Conservation (phyloP, 2,888 invertebrate genomes). For the Metacarcinus magister region DNA sequence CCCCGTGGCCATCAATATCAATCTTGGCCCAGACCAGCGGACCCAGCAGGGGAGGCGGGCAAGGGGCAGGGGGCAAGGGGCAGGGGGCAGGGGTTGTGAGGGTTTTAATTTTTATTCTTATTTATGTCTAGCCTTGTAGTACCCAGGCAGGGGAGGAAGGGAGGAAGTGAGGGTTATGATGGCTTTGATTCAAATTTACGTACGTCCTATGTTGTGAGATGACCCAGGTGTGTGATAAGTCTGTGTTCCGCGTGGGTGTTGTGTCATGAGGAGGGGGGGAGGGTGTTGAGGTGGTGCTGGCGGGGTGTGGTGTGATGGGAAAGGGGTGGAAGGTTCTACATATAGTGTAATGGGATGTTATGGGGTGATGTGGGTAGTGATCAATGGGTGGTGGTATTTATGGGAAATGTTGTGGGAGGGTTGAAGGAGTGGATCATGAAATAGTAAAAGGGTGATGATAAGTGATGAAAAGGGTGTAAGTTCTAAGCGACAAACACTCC, state of each 20-base stretch:
- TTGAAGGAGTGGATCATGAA: neutral
- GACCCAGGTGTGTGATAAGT: neutral
- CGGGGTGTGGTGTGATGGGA: too few species aligned
- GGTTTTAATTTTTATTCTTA: slow-evolving; percentile 31
- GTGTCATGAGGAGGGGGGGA: neutral
- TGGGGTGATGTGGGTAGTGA: neutral
- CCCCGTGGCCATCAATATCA: slow-evolving; percentile 64
- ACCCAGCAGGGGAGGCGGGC: neutral
- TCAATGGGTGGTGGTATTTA: neutral
- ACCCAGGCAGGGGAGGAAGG: neutral
- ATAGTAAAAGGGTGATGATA: neutral
- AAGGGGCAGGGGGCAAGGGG: neutral
- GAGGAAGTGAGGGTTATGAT: neutral
- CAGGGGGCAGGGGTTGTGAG: neutral
- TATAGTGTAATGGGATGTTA: neutral
- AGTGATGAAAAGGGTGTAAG: neutral
- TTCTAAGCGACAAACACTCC: too few species aligned
- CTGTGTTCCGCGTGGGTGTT: neutral
- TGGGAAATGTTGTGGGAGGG: neutral
- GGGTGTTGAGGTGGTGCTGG: neutral
- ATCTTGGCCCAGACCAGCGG: slow-evolving; percentile 26
- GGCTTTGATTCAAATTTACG: slow-evolving; percentile 26
- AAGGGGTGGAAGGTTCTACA: too few species aligned
- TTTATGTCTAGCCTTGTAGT: neutral
- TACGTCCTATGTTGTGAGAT: neutral